A percentile compares a stretch with the other conserved stretches of the same genome.
These are phyloP conservation scores for Cephus sareptanus DNA, from an alignment of 2,888 invertebrate genomes.

Conservation along the genomic window DNA sequence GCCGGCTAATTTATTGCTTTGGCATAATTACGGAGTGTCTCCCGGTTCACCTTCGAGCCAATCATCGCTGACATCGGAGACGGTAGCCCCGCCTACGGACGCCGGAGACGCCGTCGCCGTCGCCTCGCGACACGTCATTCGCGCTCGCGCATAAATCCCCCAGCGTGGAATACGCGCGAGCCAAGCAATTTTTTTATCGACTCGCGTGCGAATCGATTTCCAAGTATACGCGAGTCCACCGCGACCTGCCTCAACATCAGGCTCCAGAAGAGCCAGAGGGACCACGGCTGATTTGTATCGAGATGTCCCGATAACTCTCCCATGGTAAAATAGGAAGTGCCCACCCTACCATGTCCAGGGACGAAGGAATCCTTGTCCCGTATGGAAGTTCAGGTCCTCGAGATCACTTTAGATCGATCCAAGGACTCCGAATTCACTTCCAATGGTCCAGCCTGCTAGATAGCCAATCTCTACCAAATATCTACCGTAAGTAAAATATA, in stretches of 20 bases:
- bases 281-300: constrained; percentile 16
- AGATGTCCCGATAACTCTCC: constrained; percentile 15
- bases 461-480: no score
- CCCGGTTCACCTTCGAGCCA: constrained; percentile 26
- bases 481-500: no score
- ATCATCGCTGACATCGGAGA: constrained; percentile 26
- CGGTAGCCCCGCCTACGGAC: constrained; percentile 26
- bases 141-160: constrained; percentile 4
- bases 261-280: background rate
- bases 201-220: background rate
- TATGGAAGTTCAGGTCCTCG: background rate
- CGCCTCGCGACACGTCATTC: background rate
- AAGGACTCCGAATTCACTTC: background rate
- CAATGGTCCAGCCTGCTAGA: no score
- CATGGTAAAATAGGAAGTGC: constrained; percentile 16
- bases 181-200: background rate
- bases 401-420: constrained; percentile 2
- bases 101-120: background rate
- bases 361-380: background rate
- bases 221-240: background rate
- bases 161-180: constrained; percentile 1
- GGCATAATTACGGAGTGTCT: constrained; percentile 50
- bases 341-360: background rate
- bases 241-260: background rate
- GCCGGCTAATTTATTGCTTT: constrained; percentile 52